Evolutionary conservation across 2,113 vertebrate genomes (phyloP), one percentile per base, ranked within the genome.

Genomic region (Triplophysa siluroides): DNA sequence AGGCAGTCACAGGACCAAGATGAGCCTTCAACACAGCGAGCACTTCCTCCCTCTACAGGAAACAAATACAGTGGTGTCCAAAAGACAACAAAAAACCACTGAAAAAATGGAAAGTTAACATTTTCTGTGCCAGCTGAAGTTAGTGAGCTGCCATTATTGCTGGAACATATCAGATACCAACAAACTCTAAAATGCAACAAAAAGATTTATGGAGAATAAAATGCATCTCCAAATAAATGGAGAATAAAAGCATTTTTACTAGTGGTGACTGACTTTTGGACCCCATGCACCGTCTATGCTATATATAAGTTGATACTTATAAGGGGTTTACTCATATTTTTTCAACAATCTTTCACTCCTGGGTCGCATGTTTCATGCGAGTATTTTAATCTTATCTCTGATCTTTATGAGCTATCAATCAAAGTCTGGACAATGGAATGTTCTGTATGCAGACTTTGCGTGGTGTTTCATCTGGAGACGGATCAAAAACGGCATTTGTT

Each of bases 1-100:
- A 93, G 24, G 93, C 93, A 9, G 95, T 97, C 73, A 96, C 90
- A 0, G 92, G 88, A 80, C 91, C 94, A 45, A 89, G 56, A 56
- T 96, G 97, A 8, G 93, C 92, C 5, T 82, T 72, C 84, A 97
- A 85, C 47, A 93, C 84, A 11, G 80, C 85, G 24, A 92, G 81
- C 10, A 87, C 13, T 60, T 88, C 81, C 50, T 33, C 76, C 81
- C n/a, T 88, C 90, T 92, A 50, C 26, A 80, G 8, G 23, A 75
- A 60, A n/a, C 41, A 76, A 18, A 67, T 33, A 61, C 5, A 62
- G 21, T 58, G 8, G 33, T 54, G 52, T 19, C 6, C 16, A 18
- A 54, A 58, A 10, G 2, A 58, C 5, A n/a, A 43, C 5, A 43
- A 8, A 45, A 45, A 45, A 11, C 4, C 33, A 33, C 33, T 6